Conservation (phyloP, 2,113 vertebrate genomes). For the Gymnogyps californianus region DNA sequence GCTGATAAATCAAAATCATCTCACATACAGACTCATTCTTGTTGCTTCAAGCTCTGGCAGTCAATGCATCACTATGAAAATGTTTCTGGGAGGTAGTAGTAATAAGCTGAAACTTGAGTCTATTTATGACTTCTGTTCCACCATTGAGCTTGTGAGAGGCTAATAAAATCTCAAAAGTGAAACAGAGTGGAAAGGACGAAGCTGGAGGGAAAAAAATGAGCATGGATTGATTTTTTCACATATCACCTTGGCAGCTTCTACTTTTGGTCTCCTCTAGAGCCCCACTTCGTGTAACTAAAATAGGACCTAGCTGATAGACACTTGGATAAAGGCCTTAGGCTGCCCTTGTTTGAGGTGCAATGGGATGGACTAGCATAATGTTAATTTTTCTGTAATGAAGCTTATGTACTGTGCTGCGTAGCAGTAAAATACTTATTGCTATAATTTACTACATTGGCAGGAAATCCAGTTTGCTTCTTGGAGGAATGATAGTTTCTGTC, state of each 20-base stretch:
- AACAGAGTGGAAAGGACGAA: background rate
- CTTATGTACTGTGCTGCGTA: background rate
- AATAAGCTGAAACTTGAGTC: background rate
- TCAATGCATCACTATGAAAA: background rate
- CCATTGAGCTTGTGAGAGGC: background rate
- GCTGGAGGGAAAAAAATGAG: background rate
- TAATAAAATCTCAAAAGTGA: background rate
- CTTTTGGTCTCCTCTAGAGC: background rate
- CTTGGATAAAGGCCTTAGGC: background rate
- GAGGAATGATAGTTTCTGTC: background rate
- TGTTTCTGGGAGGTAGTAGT: background rate
- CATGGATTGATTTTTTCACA: background rate
- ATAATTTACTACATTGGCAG: background rate
- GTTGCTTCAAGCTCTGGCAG: background rate
- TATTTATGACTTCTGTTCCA: background rate
- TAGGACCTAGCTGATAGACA: background rate
- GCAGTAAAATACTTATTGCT: background rate
- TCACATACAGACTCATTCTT: background rate
- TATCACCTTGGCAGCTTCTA: background rate
- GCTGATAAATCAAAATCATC: background rate
- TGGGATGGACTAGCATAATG: background rate
- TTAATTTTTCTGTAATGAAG: background rate
- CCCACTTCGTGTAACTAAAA: background rate
- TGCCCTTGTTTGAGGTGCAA: background rate
- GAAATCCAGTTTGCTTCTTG: background rate